Evolutionary conservation across 2,888 invertebrate genomes (phyloP), one percentile per base, ranked within the genome.

Genomic region (Siphlonurus alternatus): DNA sequence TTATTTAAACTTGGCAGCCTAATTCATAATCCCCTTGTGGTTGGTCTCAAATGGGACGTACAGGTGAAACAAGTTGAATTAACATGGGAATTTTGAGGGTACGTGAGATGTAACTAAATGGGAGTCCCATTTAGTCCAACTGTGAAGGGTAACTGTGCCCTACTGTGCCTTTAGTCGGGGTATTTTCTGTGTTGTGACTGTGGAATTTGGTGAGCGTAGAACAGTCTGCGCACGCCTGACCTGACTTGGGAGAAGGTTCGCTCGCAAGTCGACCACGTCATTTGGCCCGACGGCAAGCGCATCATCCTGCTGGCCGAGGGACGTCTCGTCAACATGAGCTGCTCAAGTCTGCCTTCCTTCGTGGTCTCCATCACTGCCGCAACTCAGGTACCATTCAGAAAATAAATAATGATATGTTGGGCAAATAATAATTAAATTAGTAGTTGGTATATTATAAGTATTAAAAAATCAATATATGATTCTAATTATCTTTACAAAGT

Each of bases 361-460:
- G 96, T 97, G 69, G 96, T 97, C 64, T 97, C 97, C 25, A 95
- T 98, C 71, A 97, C 98, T 51, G 93, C 96, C 1, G 93, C 94
- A 66, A 97, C 97, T 53, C 97, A 98, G 80, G 80, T 80, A 70
- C n/a, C n/a, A n/a, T n/a, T n/a, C 63, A 64, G 23, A 2, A 56
- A 1, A 38, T 10, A 59, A 19, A 19, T 20, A 19, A 20, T n/a
- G 18, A 20, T 19, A 20, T 59, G 60, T n/a, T 59, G 22, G 18
- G 60, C 22, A 59, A 18, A 1, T n/a, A n/a, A 59, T n/a, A n/a
- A 19, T 59, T 1, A 19, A 59, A 18, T 19, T 18, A 19, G 22
- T 19, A 20, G 22, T 59, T 59, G 18, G 18, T 18, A 18, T 59
- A 18, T 19, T 59, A 18, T 20, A 19, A 18, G 20, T 19, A 59